These are phyloP conservation scores for Apostichopus leukothele DNA, from an alignment of 53 echinoderm and acorn worm species.

Conservation along the genomic window DNA sequence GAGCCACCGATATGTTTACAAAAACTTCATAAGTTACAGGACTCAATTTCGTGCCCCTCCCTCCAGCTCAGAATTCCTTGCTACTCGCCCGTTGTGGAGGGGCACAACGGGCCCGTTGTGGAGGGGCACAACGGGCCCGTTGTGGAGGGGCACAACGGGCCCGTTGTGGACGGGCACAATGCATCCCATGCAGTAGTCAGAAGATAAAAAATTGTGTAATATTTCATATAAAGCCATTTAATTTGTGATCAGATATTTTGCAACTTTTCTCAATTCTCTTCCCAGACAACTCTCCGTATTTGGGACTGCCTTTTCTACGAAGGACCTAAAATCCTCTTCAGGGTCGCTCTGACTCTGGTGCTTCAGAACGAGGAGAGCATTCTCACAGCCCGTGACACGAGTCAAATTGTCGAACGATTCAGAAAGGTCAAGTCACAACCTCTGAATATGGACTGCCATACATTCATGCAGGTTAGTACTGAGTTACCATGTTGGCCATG, in stretches of 20 bases:
- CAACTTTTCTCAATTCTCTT: neutral
- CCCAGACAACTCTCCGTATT: constrained; percentile 85
- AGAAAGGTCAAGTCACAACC: constrained; percentile 64
- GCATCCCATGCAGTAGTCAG: too few species aligned
- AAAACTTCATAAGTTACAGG: too few species aligned
- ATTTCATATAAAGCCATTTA: too few species aligned
- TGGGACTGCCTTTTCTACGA: constrained; percentile 99
- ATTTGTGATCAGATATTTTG: neutral
- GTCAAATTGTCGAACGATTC: constrained; percentile 78
- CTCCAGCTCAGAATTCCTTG: too few species aligned
- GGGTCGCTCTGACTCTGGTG: constrained; percentile 79
- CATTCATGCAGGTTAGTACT: constrained; percentile 78
- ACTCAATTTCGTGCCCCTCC: too few species aligned
- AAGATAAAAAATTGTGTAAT: too few species aligned
- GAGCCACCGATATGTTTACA: too few species aligned
- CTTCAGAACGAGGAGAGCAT: constrained; percentile 67
- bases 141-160: too few species aligned
- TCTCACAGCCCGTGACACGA: constrained; percentile 60
- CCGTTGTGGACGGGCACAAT: too few species aligned
- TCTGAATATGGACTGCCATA: constrained; percentile 85
- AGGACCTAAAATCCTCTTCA: constrained; percentile 91
- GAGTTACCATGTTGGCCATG: neutral
- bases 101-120: too few species aligned
- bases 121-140: too few species aligned
- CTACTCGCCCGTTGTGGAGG: too few species aligned